Evolutionary conservation across 1,140 invertebrate genomes (phyloP), one percentile per base, ranked within the genome.

Genomic region (Drosophila erecta): DNA sequence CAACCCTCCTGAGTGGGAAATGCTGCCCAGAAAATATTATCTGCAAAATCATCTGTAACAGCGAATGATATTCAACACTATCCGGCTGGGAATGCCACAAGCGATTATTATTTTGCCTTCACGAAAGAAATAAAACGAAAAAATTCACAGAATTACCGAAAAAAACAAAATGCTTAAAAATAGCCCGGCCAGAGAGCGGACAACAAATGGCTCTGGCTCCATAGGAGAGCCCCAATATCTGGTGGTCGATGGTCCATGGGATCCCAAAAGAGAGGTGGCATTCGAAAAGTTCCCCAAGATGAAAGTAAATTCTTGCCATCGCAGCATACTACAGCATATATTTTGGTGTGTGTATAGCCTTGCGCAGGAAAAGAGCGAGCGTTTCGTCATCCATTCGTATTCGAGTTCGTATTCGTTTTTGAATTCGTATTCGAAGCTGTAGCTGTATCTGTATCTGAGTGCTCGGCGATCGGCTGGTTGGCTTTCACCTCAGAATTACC

Each of bases 401-500:
- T 24, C 56, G 38, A 46, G 17, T 38, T 37, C 35, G 41, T 44
- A 44, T 20, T 20, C 17, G 17, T 15, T 15, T 41, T n/a, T 41
- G 37, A 30, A 30, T 30, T 30, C 37, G 37, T 38, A 4, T 41
- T 22, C 17, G 22, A 7, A 20, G 57, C 38, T 37, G 35, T 5
- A 4, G 17, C 7, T 65, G 51, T 61, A 44, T 61, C 47, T 40
- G 75, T 60, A 37, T 55, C 44, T 70, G 54, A 57, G 40, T 56
- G 50, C 38, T 41, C 49, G 56, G 37, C 56, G 62, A 57, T 56
- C 69, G 30, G 20, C 64, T 59, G 74, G 74, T 57, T 61, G 64
- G 81, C 72, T 75, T 85, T 90, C 90, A 91, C 90, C 90, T 91
- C 79, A 90, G 90, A 91, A 91, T 86, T 91, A 90, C 90, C 90